phyloP scores from a whole-genome alignment of 2,113 vertebrate species.

The Tetrao urogallus region DNA sequence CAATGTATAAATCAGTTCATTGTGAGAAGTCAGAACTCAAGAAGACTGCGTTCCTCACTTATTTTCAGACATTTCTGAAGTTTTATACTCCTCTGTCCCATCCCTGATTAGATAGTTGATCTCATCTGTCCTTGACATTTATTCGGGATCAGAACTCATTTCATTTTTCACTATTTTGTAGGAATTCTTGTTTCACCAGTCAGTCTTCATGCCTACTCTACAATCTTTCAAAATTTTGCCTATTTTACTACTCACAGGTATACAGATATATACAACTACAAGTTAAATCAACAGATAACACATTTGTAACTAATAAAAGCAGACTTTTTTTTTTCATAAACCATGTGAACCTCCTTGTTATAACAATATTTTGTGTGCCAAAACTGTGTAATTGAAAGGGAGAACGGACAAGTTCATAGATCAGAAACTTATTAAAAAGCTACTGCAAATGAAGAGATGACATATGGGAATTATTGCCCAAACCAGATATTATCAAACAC shows the following conservation, averaged over 20 bases:
- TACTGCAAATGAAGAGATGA: not conserved
- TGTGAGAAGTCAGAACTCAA: not conserved
- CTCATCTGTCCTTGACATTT: not conserved
- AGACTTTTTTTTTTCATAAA: not conserved
- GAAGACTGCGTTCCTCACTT: not conserved
- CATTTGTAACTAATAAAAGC: not conserved
- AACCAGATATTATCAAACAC: not conserved
- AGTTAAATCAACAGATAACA: not conserved
- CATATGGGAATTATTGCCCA: not conserved
- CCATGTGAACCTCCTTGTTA: not conserved
- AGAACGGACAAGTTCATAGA: not conserved
- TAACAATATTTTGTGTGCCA: not conserved
- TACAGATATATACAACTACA: not conserved
- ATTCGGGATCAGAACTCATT: not conserved
- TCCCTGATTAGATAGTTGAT: accelerated
- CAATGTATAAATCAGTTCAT: not conserved
- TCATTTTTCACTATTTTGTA: not conserved
- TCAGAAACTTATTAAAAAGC: not conserved
- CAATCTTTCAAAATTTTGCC: not conserved
- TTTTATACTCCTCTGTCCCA: not conserved
- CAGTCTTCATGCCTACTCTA: accelerated
- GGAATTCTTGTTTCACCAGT: not conserved
- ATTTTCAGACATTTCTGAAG: not conserved
- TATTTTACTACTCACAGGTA: not conserved
- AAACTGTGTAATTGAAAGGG: not conserved